Evolutionary conservation across 2,888 invertebrate species (phyloP).

Genomic region (Drosophila flavopinicola): DNA sequence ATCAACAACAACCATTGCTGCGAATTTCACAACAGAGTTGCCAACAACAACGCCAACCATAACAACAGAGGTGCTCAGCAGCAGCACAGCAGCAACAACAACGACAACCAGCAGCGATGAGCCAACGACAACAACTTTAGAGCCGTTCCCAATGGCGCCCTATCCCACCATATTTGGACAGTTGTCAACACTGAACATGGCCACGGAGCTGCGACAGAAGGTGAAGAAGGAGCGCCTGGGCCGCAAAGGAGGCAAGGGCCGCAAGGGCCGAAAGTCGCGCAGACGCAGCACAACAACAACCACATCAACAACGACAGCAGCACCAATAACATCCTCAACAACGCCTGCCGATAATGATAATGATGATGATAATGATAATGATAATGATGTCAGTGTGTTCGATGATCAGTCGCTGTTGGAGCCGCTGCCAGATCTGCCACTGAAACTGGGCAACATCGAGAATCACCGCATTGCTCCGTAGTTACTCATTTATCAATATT

Average conservation of each 20-base stretch:
- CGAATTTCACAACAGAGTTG: background rate
- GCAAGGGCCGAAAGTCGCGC: constrained; percentile 49
- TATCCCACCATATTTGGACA: constrained; percentile 45
- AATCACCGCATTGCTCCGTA: constrained; percentile 56
- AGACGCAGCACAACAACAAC: constrained; percentile 50
- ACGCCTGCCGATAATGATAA: constrained; percentile 8
- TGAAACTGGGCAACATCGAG: constrained; percentile 57
- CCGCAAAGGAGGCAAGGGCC: constrained; percentile 57
- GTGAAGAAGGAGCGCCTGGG: constrained; percentile 29
- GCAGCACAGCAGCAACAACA: constrained; percentile 15
- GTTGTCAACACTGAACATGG: constrained; percentile 13
- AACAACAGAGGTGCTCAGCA: background rate
- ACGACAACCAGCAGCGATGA: constrained; percentile 5
- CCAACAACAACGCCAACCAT: constrained; percentile 7
- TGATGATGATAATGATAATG: background rate
- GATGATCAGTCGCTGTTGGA: constrained; percentile 41
- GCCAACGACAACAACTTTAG: constrained; percentile 29
- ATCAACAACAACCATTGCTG: constrained; percentile 4
- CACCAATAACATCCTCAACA: constrained; percentile 17
- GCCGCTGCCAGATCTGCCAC: constrained; percentile 56
- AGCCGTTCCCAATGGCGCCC: constrained; percentile 46
- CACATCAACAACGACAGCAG: constrained; percentile 13
- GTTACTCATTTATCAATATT: too few species aligned
- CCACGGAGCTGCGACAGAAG: constrained; percentile 9
- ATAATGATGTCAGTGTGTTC: background rate